Evolutionary conservation across 1,140 invertebrate species (phyloP), one percentile per base, ranked within the genome.

Genomic region (Eulimnadia texana): DNA sequence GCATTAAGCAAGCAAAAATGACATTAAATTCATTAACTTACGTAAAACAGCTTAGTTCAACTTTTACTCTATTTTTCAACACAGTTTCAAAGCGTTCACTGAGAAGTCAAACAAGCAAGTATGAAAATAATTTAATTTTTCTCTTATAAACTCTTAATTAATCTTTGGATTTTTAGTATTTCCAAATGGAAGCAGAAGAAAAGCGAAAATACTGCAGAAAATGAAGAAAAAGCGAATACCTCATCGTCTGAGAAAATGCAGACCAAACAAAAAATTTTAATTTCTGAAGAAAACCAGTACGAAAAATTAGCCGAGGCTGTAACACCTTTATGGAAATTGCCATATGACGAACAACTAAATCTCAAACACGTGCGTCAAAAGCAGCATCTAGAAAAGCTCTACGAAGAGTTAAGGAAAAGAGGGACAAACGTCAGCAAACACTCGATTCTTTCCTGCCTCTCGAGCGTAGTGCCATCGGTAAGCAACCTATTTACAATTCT

Each of bases 391-490:
- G 20, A 58, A 24, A 58, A 22, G 2, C 47, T 61, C 20, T 33
- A 16, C 20, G 52, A 58, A 52, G 6, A 62, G 27, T 50, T 51
- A 51, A 47, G 49, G 24, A 53, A 19, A 6, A 20, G 23, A 49
- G 28, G 11, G 16, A 19, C 28, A 13, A 16, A 33, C 22, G 24
- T 50, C 24, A 58, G 28, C 20, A 23, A 6, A 49, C 55, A 10
- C 1, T 16, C 10, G 11, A 54, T 62, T 27, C 63, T 65, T 11
- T 66, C 63, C 42, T 62, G 51, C n/a, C 58, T 67, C n/a, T 62
- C 65, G 25, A 53, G 58, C n/a, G 59, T 61, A 47, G 42, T 64
- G 49, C 67, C 66, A 1, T 68, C 67, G 25, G 67, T 68, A 27
- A 66, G 67, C 56, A n/a, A 58, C 20, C 11, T 9, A n/a, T 25